phyloP scores from a whole-genome alignment of 2,797 vertebrate genomes.

The Cercopithecus diana region DNA sequence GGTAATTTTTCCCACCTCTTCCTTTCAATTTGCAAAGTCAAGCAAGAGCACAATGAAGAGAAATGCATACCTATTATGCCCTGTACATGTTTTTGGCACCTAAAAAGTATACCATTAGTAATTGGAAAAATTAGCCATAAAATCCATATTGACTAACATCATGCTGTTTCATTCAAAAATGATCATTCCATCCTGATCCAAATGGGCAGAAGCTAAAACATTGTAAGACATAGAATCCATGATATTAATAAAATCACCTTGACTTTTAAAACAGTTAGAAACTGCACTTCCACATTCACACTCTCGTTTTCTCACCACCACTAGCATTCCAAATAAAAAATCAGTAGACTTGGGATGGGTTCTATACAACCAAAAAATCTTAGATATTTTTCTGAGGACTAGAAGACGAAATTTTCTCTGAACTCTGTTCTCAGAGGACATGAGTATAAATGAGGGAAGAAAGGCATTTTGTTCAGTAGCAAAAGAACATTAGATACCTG shows the following conservation, averaged over 20 bases:
- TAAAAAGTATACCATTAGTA: constrained; percentile 7
- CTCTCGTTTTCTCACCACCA: constrained; percentile 41
- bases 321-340: constrained; percentile 53
- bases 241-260: constrained; percentile 36
- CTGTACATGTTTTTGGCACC: constrained; percentile 22
- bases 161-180: not conserved
- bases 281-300: not conserved
- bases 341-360: not conserved
- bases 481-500: constrained; percentile 31
- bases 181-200: constrained; percentile 1
- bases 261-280: not conserved
- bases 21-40: constrained; percentile 69
- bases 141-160: constrained; percentile 2
- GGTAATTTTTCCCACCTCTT: constrained; percentile 66
- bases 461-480: constrained; percentile 30
- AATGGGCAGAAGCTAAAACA: not conserved
- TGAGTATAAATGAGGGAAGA: constrained; percentile 40
- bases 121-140: constrained; percentile 47
- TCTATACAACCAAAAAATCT: not conserved
- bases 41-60: constrained; percentile 39
- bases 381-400: constrained; percentile 39
- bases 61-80: not conserved
- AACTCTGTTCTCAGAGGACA: constrained; percentile 17
- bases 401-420: constrained; percentile 26
- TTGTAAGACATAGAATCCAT: not conserved